phyloP scores from a whole-genome alignment of 2,113 vertebrate genomes.

The Struthio camelus region DNA sequence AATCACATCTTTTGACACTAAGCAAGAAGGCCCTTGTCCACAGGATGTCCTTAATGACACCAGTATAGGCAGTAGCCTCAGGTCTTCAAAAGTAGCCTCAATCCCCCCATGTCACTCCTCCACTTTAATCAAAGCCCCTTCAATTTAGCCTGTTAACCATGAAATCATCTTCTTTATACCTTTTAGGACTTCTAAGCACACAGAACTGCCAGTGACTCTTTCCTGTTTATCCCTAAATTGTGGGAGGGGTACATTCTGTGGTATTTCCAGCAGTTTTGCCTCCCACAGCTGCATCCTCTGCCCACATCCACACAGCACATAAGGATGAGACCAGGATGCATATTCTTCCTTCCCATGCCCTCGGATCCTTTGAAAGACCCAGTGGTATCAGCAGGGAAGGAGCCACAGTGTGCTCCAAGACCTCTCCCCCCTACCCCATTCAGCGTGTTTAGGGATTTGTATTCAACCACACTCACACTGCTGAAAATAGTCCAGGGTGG shows the following conservation, averaged over 20 bases:
- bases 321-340: background rate
- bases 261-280: background rate
- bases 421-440: rapidly evolving
- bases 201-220: background rate
- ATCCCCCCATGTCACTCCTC: background rate
- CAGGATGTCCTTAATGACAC: background rate
- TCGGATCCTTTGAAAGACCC: background rate
- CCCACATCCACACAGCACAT: background rate
- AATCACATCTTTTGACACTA: background rate
- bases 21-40: background rate
- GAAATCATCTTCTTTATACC: background rate
- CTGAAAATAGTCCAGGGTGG: background rate
- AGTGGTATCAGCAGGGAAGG: background rate
- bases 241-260: background rate
- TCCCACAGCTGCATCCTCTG: background rate
- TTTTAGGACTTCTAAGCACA: background rate
- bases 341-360: background rate
- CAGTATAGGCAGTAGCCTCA: background rate
- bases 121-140: background rate
- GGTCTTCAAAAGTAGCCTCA: background rate
- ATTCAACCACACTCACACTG: rapidly evolving
- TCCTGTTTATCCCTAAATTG: background rate
- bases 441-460: background rate
- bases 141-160: background rate
- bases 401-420: rapidly evolving